phyloP scores from a whole-genome alignment of 2,113 vertebrate species.

The Rousettus leschenaultii region DNA sequence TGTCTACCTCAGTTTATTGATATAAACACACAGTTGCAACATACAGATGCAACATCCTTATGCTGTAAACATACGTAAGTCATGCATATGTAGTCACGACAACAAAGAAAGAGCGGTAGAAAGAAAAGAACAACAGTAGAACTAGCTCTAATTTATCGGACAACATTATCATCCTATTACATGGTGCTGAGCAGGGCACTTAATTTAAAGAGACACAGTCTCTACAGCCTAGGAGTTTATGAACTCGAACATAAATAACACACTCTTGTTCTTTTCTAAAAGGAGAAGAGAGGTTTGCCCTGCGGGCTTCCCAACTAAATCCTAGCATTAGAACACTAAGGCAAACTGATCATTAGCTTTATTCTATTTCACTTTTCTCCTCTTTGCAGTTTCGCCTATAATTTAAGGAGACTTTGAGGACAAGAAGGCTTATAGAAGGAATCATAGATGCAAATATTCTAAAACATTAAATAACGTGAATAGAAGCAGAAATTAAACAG shows the following conservation, averaged over 20 bases:
- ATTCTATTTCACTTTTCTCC: background rate
- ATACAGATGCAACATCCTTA: no score
- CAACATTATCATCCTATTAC: background rate
- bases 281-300: background rate
- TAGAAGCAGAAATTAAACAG: background rate
- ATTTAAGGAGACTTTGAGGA: background rate
- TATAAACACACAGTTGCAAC: background rate
- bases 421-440: background rate
- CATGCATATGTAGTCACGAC: background rate
- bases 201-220: slow-evolving; percentile 1
- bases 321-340: background rate
- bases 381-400: background rate
- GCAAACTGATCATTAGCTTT: slow-evolving; percentile 15
- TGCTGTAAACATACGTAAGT: background rate
- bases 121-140: background rate
- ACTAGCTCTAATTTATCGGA: background rate
- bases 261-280: background rate
- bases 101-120: background rate
- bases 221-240: slow-evolving; percentile 29
- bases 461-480: background rate
- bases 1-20: background rate
- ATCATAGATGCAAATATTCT: background rate
- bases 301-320: slow-evolving; percentile 21
- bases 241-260: slow-evolving; percentile 31
- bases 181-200: background rate